Evolutionary conservation across 2,888 invertebrate species (phyloP), one percentile per base, ranked within the genome.

Genomic region (Leucoma salicis): DNA sequence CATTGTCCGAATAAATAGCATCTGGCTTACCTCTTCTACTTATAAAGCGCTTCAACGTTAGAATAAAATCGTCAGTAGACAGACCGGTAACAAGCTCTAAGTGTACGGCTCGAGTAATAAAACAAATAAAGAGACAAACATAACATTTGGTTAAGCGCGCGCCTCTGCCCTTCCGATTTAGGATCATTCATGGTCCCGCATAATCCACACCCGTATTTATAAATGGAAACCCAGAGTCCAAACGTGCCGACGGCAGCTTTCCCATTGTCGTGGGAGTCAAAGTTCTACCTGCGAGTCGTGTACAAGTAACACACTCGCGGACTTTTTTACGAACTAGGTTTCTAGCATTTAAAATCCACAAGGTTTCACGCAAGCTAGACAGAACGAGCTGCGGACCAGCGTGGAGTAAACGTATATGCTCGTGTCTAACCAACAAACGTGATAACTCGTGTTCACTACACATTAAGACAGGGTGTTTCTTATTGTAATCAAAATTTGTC

Each of bases 381-480:
- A 40, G 14, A 10, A 40, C 11, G 2, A 29, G 8, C 14, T 40
- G 39, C 0, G 39, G 39, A 13, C 27, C 39, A 29, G 27, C 34
- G 16, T 40, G 34, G 6, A 33, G 11, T 21, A 40, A 14, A 8
- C 18, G 35, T 14, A 12, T 27, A 11, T 40, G 40, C 24, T 40
- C 31, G 14, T 35, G 14, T 35, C 10, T 12, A 35, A 35, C 21
- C 6, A 35, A 14, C 4, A 35, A 25, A 0, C 35, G 3, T 6
- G 43, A 14, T 11, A 44, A 39, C 7, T n/a, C 13, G 28, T 44
- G 43, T 35, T 35, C 39, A 10, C 15, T 11, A 13, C 35, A 39
- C 6, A 46, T n/a, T 16, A 46, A n/a, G 1, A 46, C 13, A 2
- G 46, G 46, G 12, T 41, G 39, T 28, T 42, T 42, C 14, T 46